Base-by-base conservation (phyloP, 2,113 vertebrate genomes). In the Misgurnus mizolepis region DNA sequence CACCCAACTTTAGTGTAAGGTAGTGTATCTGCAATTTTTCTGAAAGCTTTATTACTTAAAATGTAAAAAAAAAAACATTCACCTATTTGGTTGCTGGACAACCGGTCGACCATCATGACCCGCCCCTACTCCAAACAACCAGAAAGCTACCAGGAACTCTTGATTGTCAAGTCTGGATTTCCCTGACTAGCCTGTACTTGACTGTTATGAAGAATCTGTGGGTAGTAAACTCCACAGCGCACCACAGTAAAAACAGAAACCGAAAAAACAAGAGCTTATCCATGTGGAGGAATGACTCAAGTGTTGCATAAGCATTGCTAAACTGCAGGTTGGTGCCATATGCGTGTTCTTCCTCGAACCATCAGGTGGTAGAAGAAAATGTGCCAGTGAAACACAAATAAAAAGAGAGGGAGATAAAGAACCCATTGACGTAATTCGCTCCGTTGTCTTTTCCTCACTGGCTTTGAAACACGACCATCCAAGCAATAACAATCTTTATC, bases 371-470 rank as follows among this genome's bases (percentile, higher is more conserved):
- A 41, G 47, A 17, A 27, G 80, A 45, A 65, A 79, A 73, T 67
- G 69, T 55, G 40, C 43, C 22, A 76, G 60, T 60, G 74, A 17
- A 71, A 76, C 34, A 27, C 15, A 69, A 65, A 68, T 34, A 64
- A 61, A 47, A 61, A 15, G 40, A 71, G 49, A 15, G 50, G 27
- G 40, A 14, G 41, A 39, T 45, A 74, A 40, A 67, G 27, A 64
- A 45, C 34, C 67, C 74, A 67, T 56, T 76, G 71, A 81, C 43
- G 76, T 61, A 80, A 27, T 71, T 66, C 49, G 66, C 61, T 65
- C 18, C 53, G 69, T 82, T 75, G 71, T 77, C 45, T 91, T 92
- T 88, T 87, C 89, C 90, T 91, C 84, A 83, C 88, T 87, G 79
- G 65, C 17, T 84, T 85, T 85, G 87, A 80, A 87, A 85, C 86